Conservation (phyloP, 2,888 invertebrate species). For the Rotaria sp. region DNA sequence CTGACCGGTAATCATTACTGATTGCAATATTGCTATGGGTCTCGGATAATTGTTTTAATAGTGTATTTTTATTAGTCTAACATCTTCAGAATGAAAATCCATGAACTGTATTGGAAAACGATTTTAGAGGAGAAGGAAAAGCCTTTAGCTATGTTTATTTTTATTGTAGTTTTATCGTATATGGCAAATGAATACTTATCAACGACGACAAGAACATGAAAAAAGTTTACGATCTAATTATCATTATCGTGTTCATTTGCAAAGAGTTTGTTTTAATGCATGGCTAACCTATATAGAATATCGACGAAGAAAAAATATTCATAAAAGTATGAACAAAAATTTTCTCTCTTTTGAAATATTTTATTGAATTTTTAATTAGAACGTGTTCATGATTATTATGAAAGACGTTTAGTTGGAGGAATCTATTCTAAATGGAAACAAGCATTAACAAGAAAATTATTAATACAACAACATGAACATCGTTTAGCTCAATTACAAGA, state of each 20-base stretch:
- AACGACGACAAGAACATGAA: neutral
- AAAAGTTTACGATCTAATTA: constrained; percentile 5
- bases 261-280: constrained; percentile 8
- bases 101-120: too few relatives aligned
- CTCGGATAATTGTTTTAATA: too few relatives aligned
- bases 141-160: neutral
- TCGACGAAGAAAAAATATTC: neutral
- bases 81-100: too few relatives aligned
- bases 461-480: neutral
- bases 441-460: neutral
- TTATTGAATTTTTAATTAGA: neutral
- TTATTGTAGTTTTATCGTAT: neutral
- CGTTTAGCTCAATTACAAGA: neutral
- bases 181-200: neutral
- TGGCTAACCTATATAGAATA: constrained; percentile 1
- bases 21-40: too few relatives aligned
- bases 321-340: neutral
- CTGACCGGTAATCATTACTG: too few relatives aligned
- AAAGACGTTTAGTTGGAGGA: neutral
- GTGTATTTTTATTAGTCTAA: too few relatives aligned
- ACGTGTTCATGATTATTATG: constrained; percentile 8
- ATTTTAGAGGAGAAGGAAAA: too few relatives aligned
- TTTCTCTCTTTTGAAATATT: neutral
- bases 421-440: neutral
- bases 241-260: neutral